A percentile compares a stretch with the other conserved stretches of the same genome.
Evolutionary conservation across 2,888 invertebrate species (phyloP).

Genomic region (Nomada ferruginata): DNA sequence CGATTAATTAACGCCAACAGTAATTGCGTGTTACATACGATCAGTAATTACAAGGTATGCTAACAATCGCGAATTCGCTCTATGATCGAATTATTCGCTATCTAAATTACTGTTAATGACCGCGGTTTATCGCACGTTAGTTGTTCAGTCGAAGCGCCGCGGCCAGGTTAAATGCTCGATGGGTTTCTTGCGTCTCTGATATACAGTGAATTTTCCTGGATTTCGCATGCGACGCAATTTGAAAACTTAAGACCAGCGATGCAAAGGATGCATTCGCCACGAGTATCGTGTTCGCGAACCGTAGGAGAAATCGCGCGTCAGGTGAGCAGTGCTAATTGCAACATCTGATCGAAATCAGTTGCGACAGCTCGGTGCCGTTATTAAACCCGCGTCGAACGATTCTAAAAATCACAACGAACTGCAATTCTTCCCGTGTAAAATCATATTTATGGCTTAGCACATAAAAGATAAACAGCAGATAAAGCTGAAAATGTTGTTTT

Average conservation of each 20-base stretch:
- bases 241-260: neutral
- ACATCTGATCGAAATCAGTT: constrained; percentile 20
- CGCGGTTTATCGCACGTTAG: neutral
- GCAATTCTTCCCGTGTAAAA: neutral
- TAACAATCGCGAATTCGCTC: neutral
- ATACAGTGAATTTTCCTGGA: neutral
- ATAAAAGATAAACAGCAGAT: neutral
- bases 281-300: constrained; percentile 3
- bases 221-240: neutral
- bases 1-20: neutral
- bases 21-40: neutral
- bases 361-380: neutral
- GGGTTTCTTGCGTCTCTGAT: neutral
- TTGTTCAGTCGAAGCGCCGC: neutral
- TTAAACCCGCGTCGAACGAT: neutral
- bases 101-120: neutral
- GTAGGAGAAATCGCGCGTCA: neutral
- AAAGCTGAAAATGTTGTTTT: too few relatives aligned
- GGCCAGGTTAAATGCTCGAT: neutral
- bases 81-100: neutral
- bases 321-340: constrained; percentile 13
- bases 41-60: constrained; percentile 2
- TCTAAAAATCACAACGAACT: neutral
- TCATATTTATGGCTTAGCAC: neutral
- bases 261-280: neutral